These are phyloP conservation scores for Eledone cirrhosa DNA, from an alignment of 2,888 invertebrate species.

Conservation along the genomic window DNA sequence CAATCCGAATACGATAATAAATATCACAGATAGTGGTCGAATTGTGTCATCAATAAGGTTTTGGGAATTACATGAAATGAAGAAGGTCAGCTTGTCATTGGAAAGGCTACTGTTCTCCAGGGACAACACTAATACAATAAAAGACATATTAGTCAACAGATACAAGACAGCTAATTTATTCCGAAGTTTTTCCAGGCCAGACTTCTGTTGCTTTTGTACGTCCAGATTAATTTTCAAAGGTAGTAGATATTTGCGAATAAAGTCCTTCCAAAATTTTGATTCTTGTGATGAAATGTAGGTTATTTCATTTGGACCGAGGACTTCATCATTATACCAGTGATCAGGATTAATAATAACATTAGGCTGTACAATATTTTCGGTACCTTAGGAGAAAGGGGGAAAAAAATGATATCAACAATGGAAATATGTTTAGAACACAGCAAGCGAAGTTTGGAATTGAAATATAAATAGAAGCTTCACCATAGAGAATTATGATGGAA, in stretches of 20 bases:
- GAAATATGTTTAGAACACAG: too few species aligned
- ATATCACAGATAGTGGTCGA: constrained; percentile 79
- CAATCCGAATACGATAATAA: constrained; percentile 96
- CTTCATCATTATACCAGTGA: constrained; percentile 45
- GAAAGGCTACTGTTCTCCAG: constrained; percentile 84
- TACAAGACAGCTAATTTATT: constrained; percentile 79
- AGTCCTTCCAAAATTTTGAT: constrained; percentile 90
- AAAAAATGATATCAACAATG: too few species aligned
- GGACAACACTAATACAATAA: constrained; percentile 96
- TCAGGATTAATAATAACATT: too few species aligned
- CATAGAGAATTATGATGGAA: too few species aligned
- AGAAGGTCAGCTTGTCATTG: constrained; percentile 49
- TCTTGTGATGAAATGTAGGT: constrained; percentile 70
- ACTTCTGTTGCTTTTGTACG: constrained; percentile 46
- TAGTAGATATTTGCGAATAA: constrained; percentile 91
- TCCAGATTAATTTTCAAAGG: constrained; percentile 92
- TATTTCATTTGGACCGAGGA: constrained; percentile 35
- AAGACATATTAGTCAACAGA: constrained; percentile 97
- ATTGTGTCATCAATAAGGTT: constrained; percentile 38
- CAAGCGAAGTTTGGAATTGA: too few species aligned
- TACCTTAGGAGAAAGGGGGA: background rate
- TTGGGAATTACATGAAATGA: constrained; percentile 44
- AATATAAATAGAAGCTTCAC: too few species aligned
- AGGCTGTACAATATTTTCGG: background rate
- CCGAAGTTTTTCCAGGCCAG: constrained; percentile 83